phyloP scores from a whole-genome alignment of 2,113 vertebrate genomes.

The Stigmatopora argus region DNA sequence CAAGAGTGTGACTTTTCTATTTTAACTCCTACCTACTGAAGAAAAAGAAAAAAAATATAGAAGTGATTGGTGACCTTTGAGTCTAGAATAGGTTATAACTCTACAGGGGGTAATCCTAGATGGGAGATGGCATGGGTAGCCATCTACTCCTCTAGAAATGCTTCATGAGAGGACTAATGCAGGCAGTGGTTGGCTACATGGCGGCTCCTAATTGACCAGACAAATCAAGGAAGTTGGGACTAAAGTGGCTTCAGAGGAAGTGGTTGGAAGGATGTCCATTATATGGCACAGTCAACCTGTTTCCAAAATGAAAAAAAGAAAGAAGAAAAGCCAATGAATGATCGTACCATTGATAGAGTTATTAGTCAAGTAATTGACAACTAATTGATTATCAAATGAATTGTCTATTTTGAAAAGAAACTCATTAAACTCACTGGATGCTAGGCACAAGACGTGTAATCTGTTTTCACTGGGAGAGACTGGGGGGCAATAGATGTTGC shows the following conservation, averaged over 20 bases:
- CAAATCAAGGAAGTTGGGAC: not conserved
- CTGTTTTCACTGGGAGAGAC: no score
- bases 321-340: not conserved
- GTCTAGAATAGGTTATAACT: not conserved
- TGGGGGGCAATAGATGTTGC: no score
- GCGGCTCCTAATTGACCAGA: not conserved
- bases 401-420: no score
- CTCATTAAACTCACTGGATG: no score
- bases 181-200: not conserved
- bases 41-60: not conserved
- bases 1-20: not conserved
- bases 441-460: no score
- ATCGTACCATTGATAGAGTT: no score
- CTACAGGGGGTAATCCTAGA: not conserved
- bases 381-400: no score
- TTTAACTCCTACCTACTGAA: not conserved
- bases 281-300: not conserved
- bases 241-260: not conserved
- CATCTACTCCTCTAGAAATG: not conserved
- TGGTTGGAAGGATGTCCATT: not conserved
- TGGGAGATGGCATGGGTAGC: not conserved
- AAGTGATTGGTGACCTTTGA: not conserved
- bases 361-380: no score
- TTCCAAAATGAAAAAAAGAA: not conserved
- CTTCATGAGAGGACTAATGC: conserved; percentile 5